Evolutionary conservation across 2,113 vertebrate genomes (phyloP).

Genomic region (Charina bottae): DNA sequence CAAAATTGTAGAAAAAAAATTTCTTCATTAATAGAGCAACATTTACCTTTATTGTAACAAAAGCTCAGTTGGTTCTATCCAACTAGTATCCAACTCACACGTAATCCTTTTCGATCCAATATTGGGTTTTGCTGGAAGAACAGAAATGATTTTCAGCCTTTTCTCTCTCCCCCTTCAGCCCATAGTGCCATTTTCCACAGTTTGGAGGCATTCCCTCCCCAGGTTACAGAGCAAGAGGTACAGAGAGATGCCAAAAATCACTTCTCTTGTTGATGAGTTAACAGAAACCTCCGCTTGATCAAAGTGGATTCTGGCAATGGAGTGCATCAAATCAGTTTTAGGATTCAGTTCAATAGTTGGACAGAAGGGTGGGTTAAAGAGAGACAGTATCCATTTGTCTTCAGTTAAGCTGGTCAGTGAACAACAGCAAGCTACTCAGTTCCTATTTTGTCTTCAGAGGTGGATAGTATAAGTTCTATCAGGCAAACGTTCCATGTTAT

Average conservation of each 20-base stretch:
- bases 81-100: not conserved
- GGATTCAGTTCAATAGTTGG: slow-evolving; percentile 40
- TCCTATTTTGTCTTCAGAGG: not conserved
- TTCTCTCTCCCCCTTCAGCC: not conserved
- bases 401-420: not conserved
- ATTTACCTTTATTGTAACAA: not conserved
- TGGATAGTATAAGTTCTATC: not conserved
- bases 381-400: not conserved
- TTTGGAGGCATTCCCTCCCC: not conserved
- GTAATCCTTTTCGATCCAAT: not conserved
- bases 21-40: slow-evolving; percentile 67
- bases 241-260: not conserved
- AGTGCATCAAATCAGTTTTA: slow-evolving; percentile 28
- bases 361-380: slow-evolving; percentile 16
- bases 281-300: slow-evolving; percentile 28
- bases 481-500: not conserved
- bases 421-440: not conserved
- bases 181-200: not conserved
- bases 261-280: not conserved
- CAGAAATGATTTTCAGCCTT: not conserved
- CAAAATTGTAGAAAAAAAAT: slow-evolving; percentile 55
- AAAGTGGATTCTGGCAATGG: not conserved
- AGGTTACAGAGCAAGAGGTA: not conserved
- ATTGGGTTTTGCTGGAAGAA: not conserved
- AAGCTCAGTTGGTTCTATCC: not conserved